Conservation (phyloP, 2,888 invertebrate genomes). For the Hanleya hanleyi region DNA sequence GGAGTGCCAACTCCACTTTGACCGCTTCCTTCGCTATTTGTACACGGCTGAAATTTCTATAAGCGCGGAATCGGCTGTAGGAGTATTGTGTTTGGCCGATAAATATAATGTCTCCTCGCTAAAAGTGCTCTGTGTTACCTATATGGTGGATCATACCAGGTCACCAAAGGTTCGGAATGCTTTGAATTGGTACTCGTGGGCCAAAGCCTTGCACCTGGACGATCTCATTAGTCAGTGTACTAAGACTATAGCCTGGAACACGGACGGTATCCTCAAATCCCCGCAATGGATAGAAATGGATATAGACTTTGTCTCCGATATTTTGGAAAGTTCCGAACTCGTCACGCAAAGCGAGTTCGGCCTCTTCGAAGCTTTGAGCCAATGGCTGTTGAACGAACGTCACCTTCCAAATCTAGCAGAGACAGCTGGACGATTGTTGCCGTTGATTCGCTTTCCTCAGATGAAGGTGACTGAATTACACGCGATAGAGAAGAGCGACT, state of each 20-base stretch:
- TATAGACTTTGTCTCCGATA: slow-evolving; percentile 68
- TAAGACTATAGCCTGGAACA: slow-evolving; percentile 73
- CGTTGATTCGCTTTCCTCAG: slow-evolving; percentile 71
- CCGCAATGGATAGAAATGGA: slow-evolving; percentile 71
- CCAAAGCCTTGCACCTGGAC: slow-evolving; percentile 69
- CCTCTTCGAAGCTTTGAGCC: slow-evolving; percentile 58
- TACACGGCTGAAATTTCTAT: slow-evolving; percentile 72
- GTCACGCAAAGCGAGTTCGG: slow-evolving; percentile 66
- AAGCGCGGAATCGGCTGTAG: slow-evolving; percentile 65
- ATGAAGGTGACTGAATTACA: slow-evolving; percentile 69
- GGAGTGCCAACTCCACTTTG: slow-evolving; percentile 70
- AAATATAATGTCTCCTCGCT: slow-evolving; percentile 72
- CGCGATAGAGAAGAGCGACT: slow-evolving; percentile 55
- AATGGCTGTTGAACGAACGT: slow-evolving; percentile 61
- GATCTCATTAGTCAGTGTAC: slow-evolving; percentile 67
- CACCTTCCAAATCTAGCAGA: slow-evolving; percentile 42
- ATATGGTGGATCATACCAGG: slow-evolving; percentile 70
- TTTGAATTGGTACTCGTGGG: slow-evolving; percentile 72
- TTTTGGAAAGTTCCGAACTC: slow-evolving; percentile 66
- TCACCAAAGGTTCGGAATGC: slow-evolving; percentile 70
- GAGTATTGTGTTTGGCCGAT: slow-evolving; percentile 72
- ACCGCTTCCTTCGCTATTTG: slow-evolving; percentile 69
- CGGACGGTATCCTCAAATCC: slow-evolving; percentile 60
- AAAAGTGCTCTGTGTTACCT: slow-evolving; percentile 66
- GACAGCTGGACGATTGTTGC: slow-evolving; percentile 58